These are phyloP conservation scores for Paracanthobrama guichenoti DNA, from an alignment of 2,113 vertebrate species.

Conservation along the genomic window DNA sequence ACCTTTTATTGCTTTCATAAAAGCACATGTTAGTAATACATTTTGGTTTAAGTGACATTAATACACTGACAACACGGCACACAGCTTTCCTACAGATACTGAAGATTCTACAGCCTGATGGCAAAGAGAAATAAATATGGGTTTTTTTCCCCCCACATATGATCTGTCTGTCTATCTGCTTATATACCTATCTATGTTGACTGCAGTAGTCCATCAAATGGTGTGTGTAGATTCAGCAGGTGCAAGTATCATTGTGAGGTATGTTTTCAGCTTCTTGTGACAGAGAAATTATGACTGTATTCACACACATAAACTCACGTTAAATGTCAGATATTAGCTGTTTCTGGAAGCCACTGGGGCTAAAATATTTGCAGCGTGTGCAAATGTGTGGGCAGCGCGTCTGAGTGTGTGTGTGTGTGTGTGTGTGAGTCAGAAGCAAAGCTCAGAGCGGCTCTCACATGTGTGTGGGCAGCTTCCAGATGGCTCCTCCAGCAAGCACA, in stretches of 20 bases:
- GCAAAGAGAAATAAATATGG: too few species aligned
- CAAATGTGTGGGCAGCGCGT: constrained; percentile 39
- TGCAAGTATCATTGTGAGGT: not conserved
- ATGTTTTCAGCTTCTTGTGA: not conserved
- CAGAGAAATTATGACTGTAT: constrained; percentile 9
- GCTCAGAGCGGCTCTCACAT: constrained; percentile 65
- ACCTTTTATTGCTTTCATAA: constrained; percentile 10
- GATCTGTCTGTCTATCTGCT: not conserved
- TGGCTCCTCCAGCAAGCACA: constrained; percentile 75
- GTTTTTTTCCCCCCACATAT: not conserved
- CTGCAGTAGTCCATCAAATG: not conserved
- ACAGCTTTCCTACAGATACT: too few species aligned
- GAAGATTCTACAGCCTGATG: not conserved
- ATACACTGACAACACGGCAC: not conserved
- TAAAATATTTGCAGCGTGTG: constrained; percentile 35
- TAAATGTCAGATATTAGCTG: constrained; percentile 45
- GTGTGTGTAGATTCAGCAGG: not conserved
- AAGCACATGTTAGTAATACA: not conserved
- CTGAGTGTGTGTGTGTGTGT: constrained; percentile 27
- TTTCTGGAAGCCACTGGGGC: constrained; percentile 30
- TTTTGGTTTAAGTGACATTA: not conserved
- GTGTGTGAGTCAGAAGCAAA: constrained; percentile 61
- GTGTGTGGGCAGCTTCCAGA: constrained; percentile 84
- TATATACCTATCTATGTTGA: not conserved
- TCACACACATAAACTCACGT: constrained; percentile 40